phyloP scores from a whole-genome alignment of 2,797 vertebrate genomes.

The Prionace glauca region DNA sequence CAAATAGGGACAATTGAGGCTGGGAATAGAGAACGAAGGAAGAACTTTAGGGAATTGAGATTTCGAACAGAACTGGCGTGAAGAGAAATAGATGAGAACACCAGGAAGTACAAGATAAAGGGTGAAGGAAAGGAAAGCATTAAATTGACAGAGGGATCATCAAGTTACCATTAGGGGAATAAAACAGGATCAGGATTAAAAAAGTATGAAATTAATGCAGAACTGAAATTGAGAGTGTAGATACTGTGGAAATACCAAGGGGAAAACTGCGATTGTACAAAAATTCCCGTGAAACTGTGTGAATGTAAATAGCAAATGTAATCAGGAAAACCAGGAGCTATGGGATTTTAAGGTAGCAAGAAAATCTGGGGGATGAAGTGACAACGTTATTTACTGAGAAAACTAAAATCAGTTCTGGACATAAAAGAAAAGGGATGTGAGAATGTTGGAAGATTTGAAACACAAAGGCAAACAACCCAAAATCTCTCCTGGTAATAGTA shows the following conservation, averaged over 20 bases:
- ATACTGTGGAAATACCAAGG: neutral
- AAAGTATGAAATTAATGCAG: neutral
- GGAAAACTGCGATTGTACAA: neutral
- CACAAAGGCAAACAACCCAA: neutral
- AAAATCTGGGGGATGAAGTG: neutral
- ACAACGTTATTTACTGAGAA: neutral
- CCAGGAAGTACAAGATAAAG: neutral
- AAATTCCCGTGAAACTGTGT: neutral
- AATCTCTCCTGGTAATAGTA: neutral
- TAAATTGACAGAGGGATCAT: neutral
- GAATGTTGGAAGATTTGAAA: slow-evolving; percentile 19
- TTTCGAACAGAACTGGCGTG: neutral
- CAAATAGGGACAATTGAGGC: neutral
- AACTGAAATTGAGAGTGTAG: neutral
- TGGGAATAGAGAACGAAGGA: neutral
- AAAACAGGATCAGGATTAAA: neutral
- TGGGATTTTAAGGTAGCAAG: neutral
- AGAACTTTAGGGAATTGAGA: neutral
- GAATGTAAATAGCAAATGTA: slow-evolving; percentile 8
- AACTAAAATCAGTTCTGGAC: neutral
- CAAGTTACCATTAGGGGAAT: neutral
- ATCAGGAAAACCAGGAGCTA: neutral
- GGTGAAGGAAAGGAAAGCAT: neutral
- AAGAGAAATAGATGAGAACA: neutral
- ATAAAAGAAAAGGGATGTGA: neutral